Evolutionary conservation across 2,888 invertebrate genomes (phyloP).

Genomic region (Drosophila quinaria): DNA sequence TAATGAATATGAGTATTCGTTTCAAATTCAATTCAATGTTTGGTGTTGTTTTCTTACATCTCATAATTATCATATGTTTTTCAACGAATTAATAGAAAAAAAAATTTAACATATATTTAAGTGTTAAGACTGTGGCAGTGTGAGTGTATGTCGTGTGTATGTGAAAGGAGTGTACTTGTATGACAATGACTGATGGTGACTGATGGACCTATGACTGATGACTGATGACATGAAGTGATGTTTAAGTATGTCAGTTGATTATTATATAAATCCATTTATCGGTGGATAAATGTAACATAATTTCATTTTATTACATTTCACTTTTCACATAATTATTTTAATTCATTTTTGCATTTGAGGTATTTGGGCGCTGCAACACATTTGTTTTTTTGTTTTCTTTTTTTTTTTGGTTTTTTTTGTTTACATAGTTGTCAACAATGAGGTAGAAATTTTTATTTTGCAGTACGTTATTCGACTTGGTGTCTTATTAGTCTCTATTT

Average conservation of each 20-base stretch:
- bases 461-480: constrained; percentile 63
- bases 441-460: constrained; percentile 74
- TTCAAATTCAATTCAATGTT: constrained; percentile 25
- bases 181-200: constrained; percentile 48
- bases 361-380: constrained; percentile 66
- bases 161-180: constrained; percentile 22
- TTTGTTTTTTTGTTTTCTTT: constrained; percentile 19
- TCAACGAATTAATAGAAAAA: constrained; percentile 19
- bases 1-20: constrained; percentile 33
- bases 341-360: constrained; percentile 64
- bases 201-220: constrained; percentile 35
- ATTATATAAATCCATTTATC: constrained; percentile 41
- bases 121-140: constrained; percentile 37
- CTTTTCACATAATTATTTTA: constrained; percentile 28
- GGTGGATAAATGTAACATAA: constrained; percentile 49
- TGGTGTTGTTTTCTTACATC: constrained; percentile 60
- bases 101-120: constrained; percentile 2
- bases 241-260: constrained; percentile 30
- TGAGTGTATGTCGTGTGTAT: constrained; percentile 32
- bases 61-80: constrained; percentile 13
- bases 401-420: constrained; percentile 16
- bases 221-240: constrained; percentile 51
- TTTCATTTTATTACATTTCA: constrained; percentile 15
- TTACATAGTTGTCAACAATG: constrained; percentile 74
- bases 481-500: constrained; percentile 59